These are phyloP conservation scores for Coenonympha arcania DNA, from an alignment of 2,888 invertebrate species.

Conservation along the genomic window DNA sequence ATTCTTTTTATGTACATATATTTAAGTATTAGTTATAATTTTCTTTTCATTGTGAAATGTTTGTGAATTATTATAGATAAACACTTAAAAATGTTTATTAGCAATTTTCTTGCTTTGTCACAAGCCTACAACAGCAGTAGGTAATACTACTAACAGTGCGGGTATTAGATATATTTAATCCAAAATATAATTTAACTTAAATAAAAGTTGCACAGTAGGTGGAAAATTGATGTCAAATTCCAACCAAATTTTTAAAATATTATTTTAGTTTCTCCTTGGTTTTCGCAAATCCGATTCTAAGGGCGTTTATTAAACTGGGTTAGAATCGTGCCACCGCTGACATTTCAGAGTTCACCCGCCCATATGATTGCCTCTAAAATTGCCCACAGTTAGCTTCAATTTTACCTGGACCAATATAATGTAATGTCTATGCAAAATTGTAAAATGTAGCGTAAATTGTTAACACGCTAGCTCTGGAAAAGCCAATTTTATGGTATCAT, in stretches of 20 bases:
- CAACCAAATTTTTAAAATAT: not conserved
- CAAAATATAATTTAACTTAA: no score
- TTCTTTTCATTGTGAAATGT: no score
- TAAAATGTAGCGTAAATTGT: not conserved
- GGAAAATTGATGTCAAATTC: not conserved
- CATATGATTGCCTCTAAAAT: slow-evolving; percentile 18
- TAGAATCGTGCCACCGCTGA: slow-evolving; percentile 11
- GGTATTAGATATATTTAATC: no score
- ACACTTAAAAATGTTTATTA: no score
- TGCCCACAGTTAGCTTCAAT: slow-evolving; percentile 9
- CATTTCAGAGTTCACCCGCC: slow-evolving; percentile 19
- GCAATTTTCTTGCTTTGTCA: no score
- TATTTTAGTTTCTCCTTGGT: no score
- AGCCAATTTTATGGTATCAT: not conserved
- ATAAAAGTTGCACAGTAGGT: no score
- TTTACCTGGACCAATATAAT: not conserved
- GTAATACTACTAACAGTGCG: no score
- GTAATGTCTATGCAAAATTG: not conserved
- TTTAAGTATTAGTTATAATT: no score
- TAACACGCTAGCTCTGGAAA: not conserved
- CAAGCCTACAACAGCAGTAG: no score
- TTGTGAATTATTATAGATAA: no score
- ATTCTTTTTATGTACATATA: no score
- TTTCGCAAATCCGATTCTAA: not conserved
- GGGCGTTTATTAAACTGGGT: not conserved